Base-by-base conservation (phyloP, 2,113 vertebrate genomes). In the Passerina amoena region DNA sequence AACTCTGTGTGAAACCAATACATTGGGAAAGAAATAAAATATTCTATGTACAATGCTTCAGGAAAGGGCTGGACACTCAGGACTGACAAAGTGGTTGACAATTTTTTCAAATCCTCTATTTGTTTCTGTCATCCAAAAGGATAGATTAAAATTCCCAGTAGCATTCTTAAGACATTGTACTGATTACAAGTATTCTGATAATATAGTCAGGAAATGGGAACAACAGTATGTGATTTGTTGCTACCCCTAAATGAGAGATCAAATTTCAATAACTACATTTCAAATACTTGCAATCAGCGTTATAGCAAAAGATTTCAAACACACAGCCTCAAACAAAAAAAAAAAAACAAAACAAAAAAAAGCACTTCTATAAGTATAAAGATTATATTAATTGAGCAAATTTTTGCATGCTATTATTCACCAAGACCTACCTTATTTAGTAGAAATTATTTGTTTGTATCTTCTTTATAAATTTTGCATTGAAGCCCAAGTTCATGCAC, bases 401-500 rank as follows among this genome's bases (percentile, higher is more conserved):
- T 78, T 94, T 89, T 90, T 83, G 66, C 42, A 56, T 28, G 33
- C 21, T 78, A 66, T 81, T 86, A 82, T 70, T 92, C 82, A 47
- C 71, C 56, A 77, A 81, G 63, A 70, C 33, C 50, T 77, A 69
- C 35, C 13, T 42, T 93, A 78, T 66, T 88, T 59, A 71, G 54
- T 15, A 79, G n/a, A 82, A 93, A 76, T 68, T 2, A 82, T 85
- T 76, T 37, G 82, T 94, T 89, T 76, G 35, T 63, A 22, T 70
- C 76, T 38, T 83, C 75, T 70, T 86, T 23, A 88, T 94, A 81
- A 94, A 96, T 95, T 86, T 88, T 93, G 30, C 47, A 93, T 83
- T 56, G 64, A 88, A 95, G 90, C 37, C 82, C 85, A 92, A 93
- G 90, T 80, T 93, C 82, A 72, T 68, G 75, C 30, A 83, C 76